Base-by-base conservation (phyloP, 1,140 invertebrate species). In the Tetragnatha versicolor region DNA sequence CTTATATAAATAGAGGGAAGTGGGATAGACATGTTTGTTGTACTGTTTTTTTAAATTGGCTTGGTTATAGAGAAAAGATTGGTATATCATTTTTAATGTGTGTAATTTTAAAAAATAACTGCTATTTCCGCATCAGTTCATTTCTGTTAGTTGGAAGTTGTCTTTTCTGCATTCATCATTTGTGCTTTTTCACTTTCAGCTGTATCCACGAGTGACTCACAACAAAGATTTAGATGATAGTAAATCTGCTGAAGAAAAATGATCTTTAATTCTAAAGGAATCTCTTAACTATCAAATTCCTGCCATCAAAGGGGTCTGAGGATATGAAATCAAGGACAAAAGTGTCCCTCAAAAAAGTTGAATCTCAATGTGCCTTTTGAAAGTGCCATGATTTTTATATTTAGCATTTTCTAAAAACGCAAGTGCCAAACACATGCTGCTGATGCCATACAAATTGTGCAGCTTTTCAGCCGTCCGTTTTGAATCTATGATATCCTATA, bases 201-300 rank as follows among this genome's bases (percentile, higher is more conserved):
- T 91, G 55, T 90, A 90, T 84, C 89, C 90, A 80, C 87, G 90
- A 86, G 90, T 90, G 70, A 87, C 87, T 82, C 88, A 87, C 73
- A 53, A 81, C 79, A 75, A 80, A 70, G 55, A 51, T 22, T 25
- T 53, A 25, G 80, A 49, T 53, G 22, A 5, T 45, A 10, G 6
- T 20, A 35, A 75, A 35, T 22, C 55, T 63, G 42, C 35, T 25
- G 42, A 75, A 35, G 61, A 25, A 70, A 53, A 39, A 22, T 20
- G 17, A 10, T 37, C 12, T 17, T 27, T 29, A n/a, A 25, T 53
- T 37, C 25, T 9, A 29, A 47, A 55, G 68, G 29, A 29, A 53
- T 53, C 31, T 37, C 68, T 17, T 31, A 53, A 29, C 2, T 51
- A 17, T n/a, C 20, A 51, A 45, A n/a, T n/a, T n/a, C n/a, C n/a